Evolutionary conservation across 23 tunicate species (phyloP).

Genomic region (Trididemnum miniatum): DNA sequence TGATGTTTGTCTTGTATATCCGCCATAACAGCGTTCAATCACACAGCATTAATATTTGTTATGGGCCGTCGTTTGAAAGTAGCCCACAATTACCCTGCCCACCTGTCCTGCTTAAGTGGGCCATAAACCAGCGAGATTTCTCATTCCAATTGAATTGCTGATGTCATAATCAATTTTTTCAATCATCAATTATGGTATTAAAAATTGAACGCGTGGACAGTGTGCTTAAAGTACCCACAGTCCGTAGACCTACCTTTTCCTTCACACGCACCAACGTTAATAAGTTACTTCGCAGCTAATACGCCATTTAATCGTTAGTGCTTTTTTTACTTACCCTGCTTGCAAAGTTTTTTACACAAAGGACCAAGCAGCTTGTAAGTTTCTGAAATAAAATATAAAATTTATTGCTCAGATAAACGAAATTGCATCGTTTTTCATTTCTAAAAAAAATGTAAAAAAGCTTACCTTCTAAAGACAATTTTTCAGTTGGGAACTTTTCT

Average conservation of each 20-base stretch:
- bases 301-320: background rate
- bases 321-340: conserved; percentile 60
- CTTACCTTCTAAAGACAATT: conserved; percentile 11
- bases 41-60: too few species aligned
- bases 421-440: background rate
- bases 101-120: too few species aligned
- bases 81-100: too few species aligned
- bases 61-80: too few species aligned
- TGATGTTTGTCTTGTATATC: too few species aligned
- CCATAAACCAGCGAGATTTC: too few species aligned
- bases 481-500: background rate
- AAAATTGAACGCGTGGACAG: too few species aligned
- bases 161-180: too few species aligned
- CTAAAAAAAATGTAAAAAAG: background rate
- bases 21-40: too few species aligned
- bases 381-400: conserved; percentile 43
- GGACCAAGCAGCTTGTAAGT: conserved; percentile 85
- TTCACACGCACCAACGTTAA: background rate
- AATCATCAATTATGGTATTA: too few species aligned
- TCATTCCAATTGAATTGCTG: too few species aligned
- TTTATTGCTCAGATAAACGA: background rate
- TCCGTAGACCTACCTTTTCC: background rate
- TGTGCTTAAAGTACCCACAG: background rate
- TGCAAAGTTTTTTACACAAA: conserved; percentile 73
- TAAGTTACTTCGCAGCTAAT: background rate